Base-by-base conservation (phyloP, 2,797 vertebrate genomes). In the Otolemur crassicaudatus region DNA sequence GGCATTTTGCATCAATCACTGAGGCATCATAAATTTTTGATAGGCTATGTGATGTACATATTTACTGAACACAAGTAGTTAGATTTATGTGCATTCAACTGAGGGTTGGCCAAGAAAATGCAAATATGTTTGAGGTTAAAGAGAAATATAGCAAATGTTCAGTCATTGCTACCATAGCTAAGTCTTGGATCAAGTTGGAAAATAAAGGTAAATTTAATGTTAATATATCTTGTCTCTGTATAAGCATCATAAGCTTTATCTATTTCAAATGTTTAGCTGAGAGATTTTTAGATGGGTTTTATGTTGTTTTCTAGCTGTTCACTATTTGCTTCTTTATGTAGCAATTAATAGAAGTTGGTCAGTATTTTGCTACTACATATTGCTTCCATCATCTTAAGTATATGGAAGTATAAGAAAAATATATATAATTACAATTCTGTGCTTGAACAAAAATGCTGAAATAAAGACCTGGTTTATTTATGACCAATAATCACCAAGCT, bases 1-100 rank as follows among this genome's bases (percentile, higher is more conserved):
- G 95, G 77, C 69, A 84, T 94, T 97, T 96, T 95, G 58, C 43
- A 93, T 96, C 60, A 96, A 58, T 96, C 89, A 87, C 65, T 65
- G 84, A 94, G 92, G 76, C 91, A 58, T 86, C 65, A 79, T 84
- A 76, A 91, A 95, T 94, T 96, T 97, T 84, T 97, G 92, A 95
- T 95, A 16, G 53, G 70, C 49, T 96, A 8, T 94, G 80, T 49
- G 85, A 93, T 46, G 60, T 72, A 88, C 94, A 86, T 95, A 92
- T 87, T 97, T 97, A 92, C 65, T 2, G 13, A 94, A 92, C 34
- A 73, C 60, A 72, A 97, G 91, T 58, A 60, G 23, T 76, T 88
- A 46, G 58, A 92, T 90, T 94, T 94, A 90, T 94, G 5, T 86
- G 69, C 11, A 23, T 67, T 82, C 60, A 75, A 27, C 81, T 70